These are phyloP conservation scores for Vollenhovia emeryi DNA, from an alignment of 1,140 invertebrate species.

Conservation along the genomic window DNA sequence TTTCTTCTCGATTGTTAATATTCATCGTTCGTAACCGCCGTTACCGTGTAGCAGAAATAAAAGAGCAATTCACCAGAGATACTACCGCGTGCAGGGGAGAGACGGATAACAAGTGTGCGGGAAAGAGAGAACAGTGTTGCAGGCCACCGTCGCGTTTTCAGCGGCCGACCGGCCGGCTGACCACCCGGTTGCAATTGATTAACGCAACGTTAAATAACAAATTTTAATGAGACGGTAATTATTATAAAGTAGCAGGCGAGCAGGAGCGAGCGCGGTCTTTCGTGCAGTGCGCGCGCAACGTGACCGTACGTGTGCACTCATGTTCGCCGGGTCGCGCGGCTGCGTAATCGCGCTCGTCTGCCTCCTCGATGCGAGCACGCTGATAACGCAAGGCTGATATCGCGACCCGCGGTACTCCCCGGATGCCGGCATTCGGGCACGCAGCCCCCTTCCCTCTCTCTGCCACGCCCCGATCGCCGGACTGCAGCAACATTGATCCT, in stretches of 20 bases:
- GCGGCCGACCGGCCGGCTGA: constrained; percentile 33
- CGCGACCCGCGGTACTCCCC: constrained; percentile 35
- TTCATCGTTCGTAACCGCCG: constrained; percentile 53
- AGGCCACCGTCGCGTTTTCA: constrained; percentile 62
- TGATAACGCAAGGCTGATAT: constrained; percentile 74
- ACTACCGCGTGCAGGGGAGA: constrained; percentile 33
- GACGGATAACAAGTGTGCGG: constrained; percentile 1
- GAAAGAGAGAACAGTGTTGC: constrained; percentile 25
- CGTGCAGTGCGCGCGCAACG: constrained; percentile 64
- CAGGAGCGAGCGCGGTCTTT: constrained; percentile 75
- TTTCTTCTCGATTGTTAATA: constrained; percentile 64
- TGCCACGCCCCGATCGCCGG: constrained; percentile 39
- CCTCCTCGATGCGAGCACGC: constrained; percentile 63
- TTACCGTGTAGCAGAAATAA: constrained; percentile 50
- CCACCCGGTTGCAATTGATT: constrained; percentile 79
- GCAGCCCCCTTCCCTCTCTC: background rate
- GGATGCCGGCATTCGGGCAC: constrained; percentile 19
- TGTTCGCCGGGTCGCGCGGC: constrained; percentile 81
- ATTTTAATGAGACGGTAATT: constrained; percentile 85
- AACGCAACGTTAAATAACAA: constrained; percentile 84
- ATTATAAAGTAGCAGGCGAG: constrained; percentile 84
- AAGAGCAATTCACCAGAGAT: constrained; percentile 32
- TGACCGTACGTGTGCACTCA: constrained; percentile 67
- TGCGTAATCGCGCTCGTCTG: constrained; percentile 79
- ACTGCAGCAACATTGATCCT: constrained; percentile 35